Evolutionary conservation across 2,888 invertebrate species (phyloP).

Genomic region (Stenichneumon culpator): DNA sequence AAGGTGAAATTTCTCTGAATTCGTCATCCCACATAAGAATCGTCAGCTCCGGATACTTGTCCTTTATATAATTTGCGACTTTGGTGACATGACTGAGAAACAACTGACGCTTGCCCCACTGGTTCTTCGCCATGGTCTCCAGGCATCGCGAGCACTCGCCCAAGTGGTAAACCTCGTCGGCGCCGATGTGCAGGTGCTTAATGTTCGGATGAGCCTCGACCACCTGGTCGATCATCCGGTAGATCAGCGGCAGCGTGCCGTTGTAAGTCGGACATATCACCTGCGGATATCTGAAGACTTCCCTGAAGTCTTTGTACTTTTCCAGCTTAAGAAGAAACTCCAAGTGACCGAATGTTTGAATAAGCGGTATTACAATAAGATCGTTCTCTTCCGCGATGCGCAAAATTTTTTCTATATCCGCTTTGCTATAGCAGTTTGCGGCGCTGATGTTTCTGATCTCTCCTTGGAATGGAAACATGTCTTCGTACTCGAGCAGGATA

Average conservation of each 20-base stretch:
- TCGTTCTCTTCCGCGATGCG: constrained; percentile 87
- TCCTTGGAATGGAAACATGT: constrained; percentile 93
- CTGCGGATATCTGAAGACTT: constrained; percentile 87
- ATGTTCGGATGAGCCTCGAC: constrained; percentile 86
- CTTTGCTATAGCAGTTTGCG: constrained; percentile 88
- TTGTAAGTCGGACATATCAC: constrained; percentile 90
- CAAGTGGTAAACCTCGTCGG: constrained; percentile 93
- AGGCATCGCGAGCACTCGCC: constrained; percentile 88
- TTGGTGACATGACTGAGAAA: constrained; percentile 88
- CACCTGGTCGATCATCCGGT: constrained; percentile 91
- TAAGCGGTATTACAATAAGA: constrained; percentile 91
- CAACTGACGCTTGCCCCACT: constrained; percentile 87
- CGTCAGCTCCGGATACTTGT: constrained; percentile 86
- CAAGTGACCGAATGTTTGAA: constrained; percentile 95
- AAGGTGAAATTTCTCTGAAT: constrained; percentile 87
- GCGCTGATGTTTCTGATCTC: constrained; percentile 88
- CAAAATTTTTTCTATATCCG: constrained; percentile 87
- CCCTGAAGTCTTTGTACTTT: constrained; percentile 89
- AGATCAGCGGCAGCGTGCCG: constrained; percentile 87
- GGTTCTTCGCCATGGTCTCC: constrained; percentile 82
- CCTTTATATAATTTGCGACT: constrained; percentile 86
- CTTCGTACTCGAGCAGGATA: constrained; percentile 93
- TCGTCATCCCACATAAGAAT: constrained; percentile 95
- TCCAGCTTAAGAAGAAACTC: constrained; percentile 92
- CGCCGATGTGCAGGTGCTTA: constrained; percentile 91